Conservation (phyloP, 2,113 vertebrate species). For the Ivindomyrus marchei region DNA sequence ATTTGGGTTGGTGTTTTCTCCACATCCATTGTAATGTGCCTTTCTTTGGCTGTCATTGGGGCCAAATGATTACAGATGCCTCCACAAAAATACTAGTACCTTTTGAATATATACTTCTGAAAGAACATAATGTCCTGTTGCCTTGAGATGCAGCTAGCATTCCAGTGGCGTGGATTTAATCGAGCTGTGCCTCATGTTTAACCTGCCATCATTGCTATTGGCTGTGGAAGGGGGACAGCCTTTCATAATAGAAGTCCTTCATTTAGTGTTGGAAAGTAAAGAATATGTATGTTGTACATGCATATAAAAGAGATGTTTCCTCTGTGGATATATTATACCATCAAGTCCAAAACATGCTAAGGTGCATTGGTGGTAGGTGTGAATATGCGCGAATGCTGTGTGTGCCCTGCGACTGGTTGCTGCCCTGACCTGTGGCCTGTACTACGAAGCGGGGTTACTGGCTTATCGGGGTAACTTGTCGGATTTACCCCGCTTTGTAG, state of each 20-base stretch:
- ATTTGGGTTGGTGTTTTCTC: not conserved
- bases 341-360: not conserved
- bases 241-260: not conserved
- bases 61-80: not conserved
- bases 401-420: not conserved
- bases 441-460: too few species aligned
- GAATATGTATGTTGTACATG: not conserved
- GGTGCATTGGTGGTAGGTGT: not conserved
- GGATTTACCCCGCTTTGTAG: too few species aligned
- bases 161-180: not conserved
- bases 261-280: not conserved
- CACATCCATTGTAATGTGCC: not conserved
- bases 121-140: not conserved
- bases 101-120: not conserved
- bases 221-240: not conserved
- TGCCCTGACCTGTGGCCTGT: not conserved
- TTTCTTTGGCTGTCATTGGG: not conserved
- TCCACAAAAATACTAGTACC: not conserved
- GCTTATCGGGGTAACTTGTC: too few species aligned
- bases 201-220: not conserved
- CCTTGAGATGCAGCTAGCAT: not conserved
- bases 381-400: not conserved
- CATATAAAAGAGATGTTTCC: not conserved
- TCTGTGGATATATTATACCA: not conserved
- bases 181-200: not conserved